Evolutionary conservation across 2,113 vertebrate genomes (phyloP), one percentile per base, ranked within the genome.

Genomic region (Theropithecus gelada): DNA sequence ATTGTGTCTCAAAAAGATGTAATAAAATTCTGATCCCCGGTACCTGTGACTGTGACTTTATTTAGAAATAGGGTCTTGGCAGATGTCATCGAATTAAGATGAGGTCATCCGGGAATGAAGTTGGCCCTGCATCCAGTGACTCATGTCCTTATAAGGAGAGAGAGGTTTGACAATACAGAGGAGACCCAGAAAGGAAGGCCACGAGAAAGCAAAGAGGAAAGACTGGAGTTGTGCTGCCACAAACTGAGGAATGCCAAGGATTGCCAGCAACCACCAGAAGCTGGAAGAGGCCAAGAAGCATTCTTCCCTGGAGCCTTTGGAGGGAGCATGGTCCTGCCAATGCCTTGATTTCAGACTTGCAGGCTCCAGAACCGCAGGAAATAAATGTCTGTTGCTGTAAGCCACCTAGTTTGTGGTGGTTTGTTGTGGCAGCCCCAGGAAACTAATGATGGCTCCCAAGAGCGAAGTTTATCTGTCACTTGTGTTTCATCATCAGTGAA

Each of bases 401-500:
- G 57, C 55, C n/a, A 68, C 16, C 25, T 84, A 6, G 64, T 88
- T 38, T 94, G 40, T 93, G 78, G 57, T 55, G 40, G 57, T 70
- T 43, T 78, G 25, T 75, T 59, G 55, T 0, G 4, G 20, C 89
- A 52, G 38, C n/a, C n/a, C 35, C 81, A 30, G 78, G 72, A 92
- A 88, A 48, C 35, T 43, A 40, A 81, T 0, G 2, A 32, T 22
- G 92, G 94, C 90, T 78, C 80, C 70, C 35, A 30, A 35, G 35
- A 6, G 11, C 96, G 88, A 97, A 90, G 59, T 76, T 76, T 86
- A 89, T 93, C 7, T 83, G 76, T 92, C n/a, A 43, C 4, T 86
- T 95, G 52, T 94, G 45, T 91, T 97, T 88, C 68, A 92, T 52
- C 57, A 10, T 59, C 73, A 43, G 6, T 61, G 5, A 93, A 81